A percentile compares a stretch with the other conserved stretches of the same genome.
phyloP scores from a whole-genome alignment of 2,113 vertebrate species.

The human (Homo sapiens) region GRCh38 chr1:240108001-240108500 shows the following conservation, averaged over 20 bases:
- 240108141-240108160: neutral
- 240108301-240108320: neutral
- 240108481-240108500: neutral
- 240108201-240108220: neutral
- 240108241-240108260: neutral
- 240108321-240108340: neutral
- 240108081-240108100: neutral
- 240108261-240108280: neutral
- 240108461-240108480: neutral
- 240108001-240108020: neutral
- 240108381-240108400: neutral
- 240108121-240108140: neutral
- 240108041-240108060: neutral
- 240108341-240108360: neutral
- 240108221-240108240: neutral
- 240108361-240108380: neutral
- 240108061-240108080: fast-evolving
- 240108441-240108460: neutral
- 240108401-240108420: neutral
- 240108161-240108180: neutral
- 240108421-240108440: neutral
- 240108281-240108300: neutral
- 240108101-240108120: neutral
- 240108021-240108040: neutral
- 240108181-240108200: no score